phyloP scores from a whole-genome alignment of 2,888 invertebrate species.

The Drosophila monieri region DNA sequence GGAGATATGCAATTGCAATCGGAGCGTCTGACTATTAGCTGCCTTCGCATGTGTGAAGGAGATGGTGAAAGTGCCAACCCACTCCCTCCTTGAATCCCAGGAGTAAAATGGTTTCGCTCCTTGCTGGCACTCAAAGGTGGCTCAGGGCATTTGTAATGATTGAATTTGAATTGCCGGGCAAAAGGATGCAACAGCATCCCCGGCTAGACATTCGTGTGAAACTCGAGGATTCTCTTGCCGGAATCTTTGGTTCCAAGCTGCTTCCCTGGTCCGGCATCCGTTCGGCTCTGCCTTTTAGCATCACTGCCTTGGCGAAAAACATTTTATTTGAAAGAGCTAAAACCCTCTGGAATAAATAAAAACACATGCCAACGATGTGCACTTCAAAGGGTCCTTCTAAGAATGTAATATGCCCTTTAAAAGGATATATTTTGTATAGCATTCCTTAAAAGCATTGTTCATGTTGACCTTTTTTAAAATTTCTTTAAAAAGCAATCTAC shows the following conservation, averaged over 20 bases:
- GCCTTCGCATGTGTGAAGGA: constrained; percentile 42
- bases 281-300: constrained; percentile 1
- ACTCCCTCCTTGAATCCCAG: neutral
- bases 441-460: too few relatives aligned
- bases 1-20: neutral
- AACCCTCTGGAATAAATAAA: neutral
- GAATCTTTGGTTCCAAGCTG: constrained; percentile 15
- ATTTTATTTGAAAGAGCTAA: constrained; percentile 6
- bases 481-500: too few relatives aligned
- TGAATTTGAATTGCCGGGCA: constrained; percentile 72
- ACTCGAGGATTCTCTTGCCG: neutral
- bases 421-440: too few relatives aligned
- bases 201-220: constrained; percentile 19
- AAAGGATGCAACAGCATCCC: constrained; percentile 7
- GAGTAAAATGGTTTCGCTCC: constrained; percentile 8
- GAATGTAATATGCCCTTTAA: too few relatives aligned
- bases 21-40: constrained; percentile 52
- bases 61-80: constrained; percentile 31
- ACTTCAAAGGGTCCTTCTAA: neutral
- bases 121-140: constrained; percentile 56
- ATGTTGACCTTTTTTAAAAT: too few relatives aligned
- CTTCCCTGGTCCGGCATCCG: constrained; percentile 49
- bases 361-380: neutral
- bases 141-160: constrained; percentile 72
- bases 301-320: constrained; percentile 4